A percentile compares a stretch with the other conserved stretches of the same genome.
Evolutionary conservation across 2,113 vertebrate species (phyloP).

Genomic region (Planiliza haematocheilus): DNA sequence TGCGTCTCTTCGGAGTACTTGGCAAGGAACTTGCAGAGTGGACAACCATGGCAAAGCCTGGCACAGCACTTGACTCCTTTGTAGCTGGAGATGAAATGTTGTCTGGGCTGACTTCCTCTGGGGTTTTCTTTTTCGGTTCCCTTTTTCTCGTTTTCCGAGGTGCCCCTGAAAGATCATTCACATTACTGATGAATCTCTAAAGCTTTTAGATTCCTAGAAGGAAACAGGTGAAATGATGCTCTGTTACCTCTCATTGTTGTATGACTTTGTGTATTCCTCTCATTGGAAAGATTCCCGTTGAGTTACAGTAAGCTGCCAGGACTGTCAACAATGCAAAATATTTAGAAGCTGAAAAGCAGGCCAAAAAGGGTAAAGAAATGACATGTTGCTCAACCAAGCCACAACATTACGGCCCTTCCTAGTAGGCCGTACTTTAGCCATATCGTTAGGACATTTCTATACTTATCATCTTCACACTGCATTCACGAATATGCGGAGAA

Average conservation of each 20-base stretch:
- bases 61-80: slow-evolving; percentile 18
- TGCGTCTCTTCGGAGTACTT: slow-evolving; percentile 47
- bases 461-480: background rate
- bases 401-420: too few relatives aligned
- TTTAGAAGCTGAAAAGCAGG: too few relatives aligned
- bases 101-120: background rate
- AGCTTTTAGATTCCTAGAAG: background rate
- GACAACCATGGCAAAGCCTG: background rate
- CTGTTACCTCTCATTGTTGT: slow-evolving; percentile 41
- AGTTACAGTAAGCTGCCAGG: background rate
- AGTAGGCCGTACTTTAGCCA: background rate
- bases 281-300: background rate
- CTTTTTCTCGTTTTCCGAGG: slow-evolving; percentile 35
- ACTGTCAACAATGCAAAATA: too few relatives aligned
- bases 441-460: background rate
- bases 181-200: background rate
- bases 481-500: too few relatives aligned
- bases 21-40: background rate
- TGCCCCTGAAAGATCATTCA: slow-evolving; percentile 37
- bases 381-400: too few relatives aligned
- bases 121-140: slow-evolving; percentile 3
- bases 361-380: too few relatives aligned
- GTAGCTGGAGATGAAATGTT: background rate
- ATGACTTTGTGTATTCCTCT: slow-evolving; percentile 3
- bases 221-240: background rate